phyloP scores from a whole-genome alignment of 92 coral and sea anemone genomes.

The Heliopora coerulea region DNA sequence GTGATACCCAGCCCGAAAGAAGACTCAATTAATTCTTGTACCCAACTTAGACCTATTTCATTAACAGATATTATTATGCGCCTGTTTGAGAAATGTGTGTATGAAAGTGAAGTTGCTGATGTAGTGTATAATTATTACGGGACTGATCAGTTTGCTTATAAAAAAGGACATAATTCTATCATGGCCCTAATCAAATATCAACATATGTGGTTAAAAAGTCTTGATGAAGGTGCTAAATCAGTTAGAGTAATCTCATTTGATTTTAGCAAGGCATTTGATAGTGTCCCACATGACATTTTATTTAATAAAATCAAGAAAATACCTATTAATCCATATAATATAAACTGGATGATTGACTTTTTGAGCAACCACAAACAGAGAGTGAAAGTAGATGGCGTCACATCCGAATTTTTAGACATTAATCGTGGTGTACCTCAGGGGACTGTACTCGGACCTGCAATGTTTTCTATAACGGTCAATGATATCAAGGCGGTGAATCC shows the following conservation, averaged over 20 bases:
- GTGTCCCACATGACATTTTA: constrained; percentile 39
- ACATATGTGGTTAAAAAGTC: constrained; percentile 25
- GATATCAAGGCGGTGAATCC: no score
- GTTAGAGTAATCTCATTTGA: constrained; percentile 43
- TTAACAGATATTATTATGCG: constrained; percentile 46
- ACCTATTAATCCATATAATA: constrained; percentile 32
- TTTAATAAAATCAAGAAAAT: background rate
- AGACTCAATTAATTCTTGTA: constrained; percentile 29
- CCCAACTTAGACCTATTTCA: constrained; percentile 41
- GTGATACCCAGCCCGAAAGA: constrained; percentile 36
- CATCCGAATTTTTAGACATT: no score
- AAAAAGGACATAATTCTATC: constrained; percentile 34
- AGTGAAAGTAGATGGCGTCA: no score
- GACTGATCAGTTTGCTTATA: constrained; percentile 44
- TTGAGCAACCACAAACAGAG: constrained; percentile 40
- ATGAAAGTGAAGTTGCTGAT: constrained; percentile 3
- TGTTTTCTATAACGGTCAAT: background rate
- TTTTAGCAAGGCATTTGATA: constrained; percentile 42
- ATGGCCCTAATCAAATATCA: constrained; percentile 36
- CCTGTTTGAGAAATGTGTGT: constrained; percentile 32
- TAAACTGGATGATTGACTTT: constrained; percentile 39
- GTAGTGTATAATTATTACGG: background rate
- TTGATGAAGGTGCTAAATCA: constrained; percentile 36
- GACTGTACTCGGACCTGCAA: constrained; percentile 32
- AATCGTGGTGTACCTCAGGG: constrained; percentile 29